A percentile compares a stretch with the other conserved stretches of the same genome.
phyloP scores from a whole-genome alignment of 2,888 invertebrate genomes.

The Pantelozetes paolii region DNA sequence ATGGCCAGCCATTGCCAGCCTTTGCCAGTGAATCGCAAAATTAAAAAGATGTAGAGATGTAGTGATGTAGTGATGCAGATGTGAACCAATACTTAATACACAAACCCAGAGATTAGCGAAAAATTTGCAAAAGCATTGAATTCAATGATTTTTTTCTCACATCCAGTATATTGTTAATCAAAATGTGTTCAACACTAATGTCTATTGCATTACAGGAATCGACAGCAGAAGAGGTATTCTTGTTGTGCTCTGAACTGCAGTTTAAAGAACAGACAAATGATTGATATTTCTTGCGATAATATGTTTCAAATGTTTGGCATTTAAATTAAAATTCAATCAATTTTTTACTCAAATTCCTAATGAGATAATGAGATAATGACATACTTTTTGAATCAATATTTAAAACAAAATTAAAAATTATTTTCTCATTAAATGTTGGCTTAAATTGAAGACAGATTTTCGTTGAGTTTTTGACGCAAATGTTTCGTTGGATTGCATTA shows the following conservation, averaged over 20 bases:
- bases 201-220: constrained; percentile 16
- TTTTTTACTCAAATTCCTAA: constrained; percentile 1
- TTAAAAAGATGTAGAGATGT: constrained; percentile 28
- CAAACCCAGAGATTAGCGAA: neutral
- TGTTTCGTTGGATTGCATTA: neutral
- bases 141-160: neutral
- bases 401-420: no score
- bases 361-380: neutral
- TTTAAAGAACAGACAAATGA: constrained; percentile 13
- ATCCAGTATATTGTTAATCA: constrained; percentile 30
- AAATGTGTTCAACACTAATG: constrained; percentile 32
- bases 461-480: neutral
- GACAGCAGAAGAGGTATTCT: constrained; percentile 14
- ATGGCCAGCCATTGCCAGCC: constrained; percentile 29
- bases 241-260: neutral
- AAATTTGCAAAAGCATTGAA: neutral
- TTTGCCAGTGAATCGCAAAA: constrained; percentile 9
- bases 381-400: no score
- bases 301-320: constrained; percentile 33
- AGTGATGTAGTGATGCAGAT: constrained; percentile 32
- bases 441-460: no score
- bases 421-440: no score
- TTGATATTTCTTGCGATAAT: neutral
- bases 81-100: no score
- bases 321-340: constrained; percentile 22